A percentile compares a stretch with the other conserved stretches of the same genome.
phyloP scores from a whole-genome alignment of 2,888 invertebrate genomes.

The Melikaiella ostensackeni region DNA sequence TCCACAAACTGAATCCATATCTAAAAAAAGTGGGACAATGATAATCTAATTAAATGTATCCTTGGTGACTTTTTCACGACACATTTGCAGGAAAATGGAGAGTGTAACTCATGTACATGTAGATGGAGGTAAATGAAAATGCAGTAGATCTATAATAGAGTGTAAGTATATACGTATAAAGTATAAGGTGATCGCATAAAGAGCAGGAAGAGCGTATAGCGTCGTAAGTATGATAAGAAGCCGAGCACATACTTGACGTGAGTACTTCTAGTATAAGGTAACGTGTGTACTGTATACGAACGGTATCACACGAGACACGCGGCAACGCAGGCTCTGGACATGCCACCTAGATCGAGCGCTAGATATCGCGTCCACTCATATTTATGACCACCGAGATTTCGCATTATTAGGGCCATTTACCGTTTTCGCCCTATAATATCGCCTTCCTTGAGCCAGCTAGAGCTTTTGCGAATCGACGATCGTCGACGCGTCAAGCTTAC shows the following conservation, averaged over 20 bases:
- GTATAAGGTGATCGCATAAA: slow-evolving; percentile 62
- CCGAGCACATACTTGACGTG: slow-evolving; percentile 68
- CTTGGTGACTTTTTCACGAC: too few species aligned
- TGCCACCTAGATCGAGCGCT: slow-evolving; percentile 68
- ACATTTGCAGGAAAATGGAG: too few species aligned
- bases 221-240: slow-evolving; percentile 65
- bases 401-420: slow-evolving; percentile 76
- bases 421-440: slow-evolving; percentile 73
- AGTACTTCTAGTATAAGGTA: slow-evolving; percentile 60
- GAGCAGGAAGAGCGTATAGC: slow-evolving; percentile 70
- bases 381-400: slow-evolving; percentile 76
- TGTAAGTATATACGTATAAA: slow-evolving; percentile 38
- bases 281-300: slow-evolving; percentile 59
- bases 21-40: too few species aligned
- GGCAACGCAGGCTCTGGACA: slow-evolving; percentile 63
- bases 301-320: slow-evolving; percentile 74
- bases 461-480: slow-evolving; percentile 46
- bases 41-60: too few species aligned
- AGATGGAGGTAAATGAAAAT: neutral
- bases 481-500: slow-evolving; percentile 42
- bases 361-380: slow-evolving; percentile 73
- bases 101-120: neutral
- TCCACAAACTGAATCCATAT: too few species aligned
- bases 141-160: slow-evolving; percentile 11
- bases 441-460: slow-evolving; percentile 44